Evolutionary conservation across 1,140 invertebrate species (phyloP), one percentile per base, ranked within the genome.

Genomic region (Drosophila teissieri): DNA sequence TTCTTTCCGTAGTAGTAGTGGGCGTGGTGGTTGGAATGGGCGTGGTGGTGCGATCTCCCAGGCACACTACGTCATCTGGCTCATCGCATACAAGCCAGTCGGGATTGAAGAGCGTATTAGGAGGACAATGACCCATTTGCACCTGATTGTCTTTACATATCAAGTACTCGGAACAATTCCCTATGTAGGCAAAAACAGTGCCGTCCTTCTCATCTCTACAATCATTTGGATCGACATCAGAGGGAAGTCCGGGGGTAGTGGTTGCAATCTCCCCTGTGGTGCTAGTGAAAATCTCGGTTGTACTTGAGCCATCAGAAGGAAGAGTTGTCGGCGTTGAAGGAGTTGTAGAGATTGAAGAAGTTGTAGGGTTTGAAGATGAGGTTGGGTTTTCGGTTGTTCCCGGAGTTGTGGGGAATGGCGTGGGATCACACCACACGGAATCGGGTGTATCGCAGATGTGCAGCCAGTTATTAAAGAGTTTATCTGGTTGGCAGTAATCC

Each of bases 401-500:
- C 55, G 44, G 42, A 3, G 57, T 67, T 15, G 83, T 88, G 2
- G 84, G 81, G 58, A 57, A 69, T 0, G 81, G 57, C 42, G 0
- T 0, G 3, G 73, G 73, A 5, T 67, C 14, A n/a, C 84, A 89
- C 2, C 17, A 1, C 8, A 89, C 85, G 0, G 85, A 74, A 1
- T 75, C 27, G 14, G 84, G 85, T 12, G 85, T 90, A 52, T 89
- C 85, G 56, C 85, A 89, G 7, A 90, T 90, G 19, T 78, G 51
- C 6, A 80, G 44, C 48, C 53, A 36, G 0, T 42, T 12, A 37
- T 89, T 89, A 7, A 85, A 89, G 3, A 84, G 54, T 12, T 84
- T 89, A 7, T 78, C 80, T 15, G 77, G 53, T 34, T 74, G 82
- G 22, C 84, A 89, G 27, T 67, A 88, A 2, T 62, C 80, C 46